Conservation (phyloP, 2,888 invertebrate species). For the Reticulitermes lucifugus region DNA sequence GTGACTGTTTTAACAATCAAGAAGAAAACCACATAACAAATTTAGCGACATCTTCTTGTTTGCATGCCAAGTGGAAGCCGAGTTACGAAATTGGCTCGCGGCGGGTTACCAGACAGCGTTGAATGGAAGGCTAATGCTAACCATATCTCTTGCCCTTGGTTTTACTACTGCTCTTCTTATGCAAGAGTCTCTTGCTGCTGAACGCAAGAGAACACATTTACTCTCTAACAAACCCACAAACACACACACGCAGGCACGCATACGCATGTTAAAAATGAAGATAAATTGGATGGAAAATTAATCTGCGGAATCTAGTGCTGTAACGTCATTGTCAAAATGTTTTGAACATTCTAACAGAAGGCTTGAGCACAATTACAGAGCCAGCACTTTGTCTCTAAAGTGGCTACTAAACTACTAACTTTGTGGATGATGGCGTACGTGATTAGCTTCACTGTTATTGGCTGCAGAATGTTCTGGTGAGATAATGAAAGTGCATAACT, state of each 20-base stretch:
- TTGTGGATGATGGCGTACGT: no score
- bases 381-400: no score
- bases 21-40: conserved; percentile 25
- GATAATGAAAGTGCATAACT: no score
- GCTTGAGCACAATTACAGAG: background rate
- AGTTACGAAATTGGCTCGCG: conserved; percentile 36
- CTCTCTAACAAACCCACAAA: background rate
- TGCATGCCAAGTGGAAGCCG: conserved; percentile 34
- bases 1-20: conserved; percentile 21
- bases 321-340: background rate
- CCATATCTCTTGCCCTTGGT: conserved; percentile 25
- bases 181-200: background rate
- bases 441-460: no score
- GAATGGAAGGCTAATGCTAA: conserved; percentile 32
- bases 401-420: no score
- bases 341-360: background rate
- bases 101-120: conserved; percentile 16
- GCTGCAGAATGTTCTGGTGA: no score
- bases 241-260: background rate
- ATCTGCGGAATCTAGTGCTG: conserved; percentile 46
- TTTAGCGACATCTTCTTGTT: conserved; percentile 14
- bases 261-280: background rate
- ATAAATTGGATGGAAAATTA: conserved; percentile 51
- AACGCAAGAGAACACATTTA: background rate
- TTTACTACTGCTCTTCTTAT: background rate